Evolutionary conservation across 2,888 invertebrate species (phyloP).

Genomic region (Syrista parreyssii): DNA sequence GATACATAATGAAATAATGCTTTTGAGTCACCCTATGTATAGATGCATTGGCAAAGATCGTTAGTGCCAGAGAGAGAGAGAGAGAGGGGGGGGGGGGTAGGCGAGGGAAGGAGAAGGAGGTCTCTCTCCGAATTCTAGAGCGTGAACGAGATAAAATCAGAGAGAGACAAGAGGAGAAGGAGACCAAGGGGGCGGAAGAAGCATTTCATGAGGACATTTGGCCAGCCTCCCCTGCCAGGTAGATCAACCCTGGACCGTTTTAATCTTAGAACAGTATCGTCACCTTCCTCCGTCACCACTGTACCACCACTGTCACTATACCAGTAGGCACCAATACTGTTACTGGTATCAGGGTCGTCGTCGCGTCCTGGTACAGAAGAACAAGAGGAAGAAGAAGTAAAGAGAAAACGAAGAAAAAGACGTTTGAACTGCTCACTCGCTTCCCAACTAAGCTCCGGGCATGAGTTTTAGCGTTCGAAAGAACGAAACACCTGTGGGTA

Average conservation of each 20-base stretch:
- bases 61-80: not conserved
- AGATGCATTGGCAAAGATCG: not conserved
- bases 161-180: slow-evolving; percentile 21
- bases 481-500: not conserved
- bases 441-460: not conserved
- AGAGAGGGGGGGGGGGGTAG: not conserved
- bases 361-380: not conserved
- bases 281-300: slow-evolving; percentile 17
- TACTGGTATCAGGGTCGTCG: not conserved
- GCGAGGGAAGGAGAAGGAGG: not conserved
- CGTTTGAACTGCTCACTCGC: not conserved
- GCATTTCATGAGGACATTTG: slow-evolving; percentile 5
- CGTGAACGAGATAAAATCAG: slow-evolving; percentile 13
- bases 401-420: not conserved
- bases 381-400: not conserved
- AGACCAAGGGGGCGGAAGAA: slow-evolving; percentile 8
- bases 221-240: slow-evolving; percentile 34
- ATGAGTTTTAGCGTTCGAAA: not conserved
- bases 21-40: not conserved
- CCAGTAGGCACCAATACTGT: slow-evolving; percentile 13
- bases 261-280: slow-evolving; percentile 43
- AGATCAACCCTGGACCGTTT: slow-evolving; percentile 40
- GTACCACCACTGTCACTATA: slow-evolving; percentile 17
- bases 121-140: not conserved
- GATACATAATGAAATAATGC: no score